Percentiles rank a stretch among this genome's conserved stretches.
These are phyloP conservation scores for Arbacia lixula DNA, from an alignment of 53 echinoderm and acorn worm species.

Conservation along the genomic window DNA sequence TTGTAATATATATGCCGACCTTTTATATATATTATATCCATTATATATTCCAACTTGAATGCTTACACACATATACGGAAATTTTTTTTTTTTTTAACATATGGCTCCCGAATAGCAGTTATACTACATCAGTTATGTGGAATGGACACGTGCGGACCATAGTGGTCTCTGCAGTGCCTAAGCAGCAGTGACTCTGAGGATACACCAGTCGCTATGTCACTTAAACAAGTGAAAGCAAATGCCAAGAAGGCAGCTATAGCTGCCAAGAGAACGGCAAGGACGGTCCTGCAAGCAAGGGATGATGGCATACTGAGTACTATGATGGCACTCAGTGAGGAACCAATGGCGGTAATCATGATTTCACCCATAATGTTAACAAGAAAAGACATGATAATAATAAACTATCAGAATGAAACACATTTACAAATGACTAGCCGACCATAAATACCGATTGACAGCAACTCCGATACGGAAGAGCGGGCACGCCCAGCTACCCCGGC, in stretches of 20 bases:
- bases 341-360: background rate
- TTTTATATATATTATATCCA: too few species aligned
- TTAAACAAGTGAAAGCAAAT: background rate
- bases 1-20: too few species aligned
- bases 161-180: too few species aligned
- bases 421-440: background rate
- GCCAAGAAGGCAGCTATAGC: conserved; percentile 8
- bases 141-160: too few species aligned
- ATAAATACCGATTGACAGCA: conserved; percentile 1
- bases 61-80: too few species aligned
- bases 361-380: background rate
- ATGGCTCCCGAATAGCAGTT: too few species aligned
- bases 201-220: background rate
- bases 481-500: background rate
- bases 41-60: too few species aligned
- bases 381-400: conserved; percentile 15
- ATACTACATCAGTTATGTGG: too few species aligned
- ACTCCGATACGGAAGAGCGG: background rate
- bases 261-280: background rate
- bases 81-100: too few species aligned
- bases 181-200: background rate
- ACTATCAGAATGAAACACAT: conserved; percentile 7
- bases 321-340: background rate
- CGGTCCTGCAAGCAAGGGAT: background rate
- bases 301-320: conserved; percentile 1